Conservation (phyloP, 2,113 vertebrate species). For the Phocoena sinus region DNA sequence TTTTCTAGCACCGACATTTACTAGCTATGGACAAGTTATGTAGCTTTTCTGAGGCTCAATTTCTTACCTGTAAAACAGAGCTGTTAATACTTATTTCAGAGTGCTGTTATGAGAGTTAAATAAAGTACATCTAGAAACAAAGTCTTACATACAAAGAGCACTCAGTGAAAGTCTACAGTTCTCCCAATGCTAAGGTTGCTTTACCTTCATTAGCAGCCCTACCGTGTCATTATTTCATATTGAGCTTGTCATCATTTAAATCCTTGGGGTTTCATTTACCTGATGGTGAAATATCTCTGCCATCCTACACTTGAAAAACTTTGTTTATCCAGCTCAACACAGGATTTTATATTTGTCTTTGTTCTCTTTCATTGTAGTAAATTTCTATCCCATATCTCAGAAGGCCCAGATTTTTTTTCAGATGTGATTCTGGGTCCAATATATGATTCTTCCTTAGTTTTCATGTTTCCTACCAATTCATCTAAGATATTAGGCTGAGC, state of each 20-base stretch:
- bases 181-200: not conserved
- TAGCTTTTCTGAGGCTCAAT: not conserved
- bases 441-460: not conserved
- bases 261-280: not conserved
- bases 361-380: not conserved
- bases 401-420: conserved; percentile 5
- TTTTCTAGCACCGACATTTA: not conserved
- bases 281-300: not conserved
- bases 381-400: not conserved
- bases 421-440: not conserved
- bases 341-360: not conserved
- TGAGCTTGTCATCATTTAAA: not conserved
- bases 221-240: not conserved
- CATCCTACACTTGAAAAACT: not conserved
- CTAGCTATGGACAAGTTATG: not conserved
- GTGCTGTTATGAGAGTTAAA: not conserved
- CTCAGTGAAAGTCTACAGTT: not conserved
- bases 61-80: not conserved
- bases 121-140: not conserved
- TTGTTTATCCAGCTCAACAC: not conserved
- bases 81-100: not conserved
- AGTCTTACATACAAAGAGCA: not conserved
- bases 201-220: not conserved
- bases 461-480: not conserved
- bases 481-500: not conserved